These are phyloP conservation scores for Agrochola lota DNA, from an alignment of 2,888 invertebrate species.

Conservation along the genomic window DNA sequence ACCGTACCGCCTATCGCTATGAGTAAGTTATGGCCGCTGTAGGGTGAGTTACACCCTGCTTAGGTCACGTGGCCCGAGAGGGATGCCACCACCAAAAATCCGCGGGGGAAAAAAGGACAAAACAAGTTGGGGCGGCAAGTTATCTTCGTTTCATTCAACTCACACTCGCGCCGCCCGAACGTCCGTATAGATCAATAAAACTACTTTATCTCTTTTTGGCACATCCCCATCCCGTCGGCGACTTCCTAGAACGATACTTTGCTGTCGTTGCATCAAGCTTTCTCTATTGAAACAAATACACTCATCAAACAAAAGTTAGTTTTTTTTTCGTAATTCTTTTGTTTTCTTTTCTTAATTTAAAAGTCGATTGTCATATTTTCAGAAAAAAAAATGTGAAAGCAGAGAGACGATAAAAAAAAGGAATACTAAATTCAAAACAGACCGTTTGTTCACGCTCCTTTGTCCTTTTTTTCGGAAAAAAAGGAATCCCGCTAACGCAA, in stretches of 20 bases:
- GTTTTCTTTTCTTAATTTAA: conserved; percentile 46
- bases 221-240: conserved; percentile 89
- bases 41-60: conserved; percentile 91
- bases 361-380: conserved; percentile 50
- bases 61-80: conserved; percentile 89
- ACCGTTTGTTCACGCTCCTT: conserved; percentile 70
- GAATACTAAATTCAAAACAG: conserved; percentile 68
- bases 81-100: conserved; percentile 80
- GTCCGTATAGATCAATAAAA: conserved; percentile 91
- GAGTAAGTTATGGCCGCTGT: conserved; percentile 90
- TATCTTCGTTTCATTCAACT: conserved; percentile 91
- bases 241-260: conserved; percentile 88
- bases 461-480: conserved; percentile 73
- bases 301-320: conserved; percentile 56
- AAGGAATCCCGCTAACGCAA: conserved; percentile 80
- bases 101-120: conserved; percentile 78
- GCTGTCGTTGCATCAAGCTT: conserved; percentile 79
- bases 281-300: conserved; percentile 75
- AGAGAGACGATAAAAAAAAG: conserved; percentile 73
- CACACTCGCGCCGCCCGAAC: conserved; percentile 89
- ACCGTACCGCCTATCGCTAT: conserved; percentile 90
- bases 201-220: conserved; percentile 91
- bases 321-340: conserved; percentile 42
- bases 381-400: conserved; percentile 58
- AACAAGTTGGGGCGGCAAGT: conserved; percentile 89